These are phyloP conservation scores for Ctenomys sociabilis DNA, from an alignment of 2,113 vertebrate species.

Conservation along the genomic window DNA sequence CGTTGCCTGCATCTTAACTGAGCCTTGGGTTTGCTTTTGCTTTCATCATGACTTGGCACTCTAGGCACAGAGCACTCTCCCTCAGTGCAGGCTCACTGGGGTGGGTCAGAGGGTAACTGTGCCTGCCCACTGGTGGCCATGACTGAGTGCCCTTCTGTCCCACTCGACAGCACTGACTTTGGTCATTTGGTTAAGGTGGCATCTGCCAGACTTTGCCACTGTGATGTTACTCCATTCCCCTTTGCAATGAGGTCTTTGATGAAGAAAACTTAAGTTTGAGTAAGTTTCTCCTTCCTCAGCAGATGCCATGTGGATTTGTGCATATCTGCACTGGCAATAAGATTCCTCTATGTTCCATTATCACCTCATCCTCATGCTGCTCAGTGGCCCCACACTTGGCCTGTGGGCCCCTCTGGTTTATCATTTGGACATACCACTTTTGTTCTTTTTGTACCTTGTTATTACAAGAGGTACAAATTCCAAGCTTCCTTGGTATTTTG, in stretches of 20 bases:
- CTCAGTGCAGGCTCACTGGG: background rate
- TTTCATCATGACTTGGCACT: background rate
- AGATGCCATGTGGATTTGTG: background rate
- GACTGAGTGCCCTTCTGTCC: background rate
- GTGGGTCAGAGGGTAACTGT: background rate
- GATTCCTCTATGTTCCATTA: background rate
- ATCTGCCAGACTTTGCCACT: background rate
- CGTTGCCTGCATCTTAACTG: background rate
- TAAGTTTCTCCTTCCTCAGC: background rate
- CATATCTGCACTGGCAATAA: background rate
- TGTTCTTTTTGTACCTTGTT: background rate
- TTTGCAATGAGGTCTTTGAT: background rate
- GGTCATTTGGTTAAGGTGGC: background rate
- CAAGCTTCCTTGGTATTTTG: background rate
- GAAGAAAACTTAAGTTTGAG: background rate
- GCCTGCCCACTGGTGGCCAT: background rate
- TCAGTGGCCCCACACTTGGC: background rate
- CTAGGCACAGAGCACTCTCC: background rate
- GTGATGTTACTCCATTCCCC: background rate
- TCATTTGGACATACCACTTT: background rate
- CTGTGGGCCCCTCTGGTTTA: background rate
- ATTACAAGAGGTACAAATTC: background rate
- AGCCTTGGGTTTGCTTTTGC: conserved; percentile 17
- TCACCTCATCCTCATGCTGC: background rate
- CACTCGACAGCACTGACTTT: background rate